Evolutionary conservation across 2,888 invertebrate species (phyloP).

Genomic region (Apotomis betuletana): DNA sequence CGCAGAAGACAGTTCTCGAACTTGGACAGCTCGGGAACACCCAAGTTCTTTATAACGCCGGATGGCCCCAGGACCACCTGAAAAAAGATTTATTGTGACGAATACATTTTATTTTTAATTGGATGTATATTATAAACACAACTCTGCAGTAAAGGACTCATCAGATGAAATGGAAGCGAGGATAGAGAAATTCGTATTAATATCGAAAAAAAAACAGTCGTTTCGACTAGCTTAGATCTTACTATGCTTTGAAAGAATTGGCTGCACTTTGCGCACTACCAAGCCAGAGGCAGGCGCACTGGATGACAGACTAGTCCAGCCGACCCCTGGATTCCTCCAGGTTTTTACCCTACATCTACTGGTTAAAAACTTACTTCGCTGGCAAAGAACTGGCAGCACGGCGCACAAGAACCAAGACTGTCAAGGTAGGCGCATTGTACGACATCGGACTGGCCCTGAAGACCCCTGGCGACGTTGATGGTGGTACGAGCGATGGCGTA

Average conservation of each 20-base stretch:
- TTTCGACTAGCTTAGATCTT: no score
- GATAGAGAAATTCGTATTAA: no score
- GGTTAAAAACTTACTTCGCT: slow-evolving; percentile 60
- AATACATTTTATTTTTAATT: not conserved
- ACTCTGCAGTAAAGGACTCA: no score
- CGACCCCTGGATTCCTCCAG: no score
- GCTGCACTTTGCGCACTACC: no score
- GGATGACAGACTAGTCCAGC: no score
- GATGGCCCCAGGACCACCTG: slow-evolving; percentile 73
- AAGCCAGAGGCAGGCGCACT: no score
- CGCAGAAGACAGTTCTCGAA: slow-evolving; percentile 74
- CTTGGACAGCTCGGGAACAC: slow-evolving; percentile 72
- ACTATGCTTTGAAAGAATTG: no score
- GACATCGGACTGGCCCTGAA: slow-evolving; percentile 62
- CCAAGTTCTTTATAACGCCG: slow-evolving; percentile 69
- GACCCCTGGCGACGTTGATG: slow-evolving; percentile 71
- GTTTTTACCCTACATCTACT: not conserved
- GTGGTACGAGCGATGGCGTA: slow-evolving; percentile 71
- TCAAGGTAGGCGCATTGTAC: slow-evolving; percentile 74
- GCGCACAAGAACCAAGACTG: slow-evolving; percentile 68
- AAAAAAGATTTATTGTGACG: slow-evolving; percentile 28
- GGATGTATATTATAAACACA: not conserved
- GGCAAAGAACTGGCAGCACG: slow-evolving; percentile 73
- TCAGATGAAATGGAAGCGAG: no score
- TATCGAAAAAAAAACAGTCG: no score